Evolutionary conservation across 1,140 invertebrate species (phyloP), one percentile per base, ranked within the genome.

Genomic region (Drosophila athabasca): DNA sequence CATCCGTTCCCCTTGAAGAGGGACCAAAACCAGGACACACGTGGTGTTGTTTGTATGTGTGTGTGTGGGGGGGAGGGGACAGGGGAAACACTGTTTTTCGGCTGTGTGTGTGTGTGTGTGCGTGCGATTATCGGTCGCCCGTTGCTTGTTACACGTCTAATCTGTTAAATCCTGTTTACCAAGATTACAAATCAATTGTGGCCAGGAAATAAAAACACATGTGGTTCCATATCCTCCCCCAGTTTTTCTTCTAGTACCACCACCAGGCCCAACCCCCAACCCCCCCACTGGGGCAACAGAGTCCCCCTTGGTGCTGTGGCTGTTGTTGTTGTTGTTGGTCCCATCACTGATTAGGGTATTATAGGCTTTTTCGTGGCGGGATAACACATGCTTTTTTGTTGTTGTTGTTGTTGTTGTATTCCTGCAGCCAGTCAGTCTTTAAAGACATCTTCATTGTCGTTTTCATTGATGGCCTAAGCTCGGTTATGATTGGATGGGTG

Each of bases 141-240:
- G 66, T 69, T 68, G 66, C 82, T 88, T 87, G 83, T 88, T 88
- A 87, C 78, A 87, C 82, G 83, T 87, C 78, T 88, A 87, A 87
- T 87, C 82, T 87, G 82, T 88, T 87, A 82, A 87, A 87, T 87
- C 83, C 82, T 87, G 82, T 87, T 88, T 87, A 82, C 82, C 75
- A 79, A 87, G 82, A 87, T 87, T 87, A 87, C 83, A 87, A 87
- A 87, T 87, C 82, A 87, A 87, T 87, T 87, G 83, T 87, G 82
- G 83, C 75, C 78, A 88, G 66, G 64, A 87, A 81, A 85, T 85
- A 85, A 85, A 85, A 87, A 82, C 82, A 85, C 76, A 85, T 79
- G 80, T 59, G 80, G 48, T 57, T 29, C 35, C 35, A 35, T 31
- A 35, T 35, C 31, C 31, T 3, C 44, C 35, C 44, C 58, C 29